Percentiles rank a stretch among this genome's conserved stretches.
These are phyloP conservation scores for Plecturocebus donacophilus DNA, from an alignment of 2,113 vertebrate species.

Conservation along the genomic window DNA sequence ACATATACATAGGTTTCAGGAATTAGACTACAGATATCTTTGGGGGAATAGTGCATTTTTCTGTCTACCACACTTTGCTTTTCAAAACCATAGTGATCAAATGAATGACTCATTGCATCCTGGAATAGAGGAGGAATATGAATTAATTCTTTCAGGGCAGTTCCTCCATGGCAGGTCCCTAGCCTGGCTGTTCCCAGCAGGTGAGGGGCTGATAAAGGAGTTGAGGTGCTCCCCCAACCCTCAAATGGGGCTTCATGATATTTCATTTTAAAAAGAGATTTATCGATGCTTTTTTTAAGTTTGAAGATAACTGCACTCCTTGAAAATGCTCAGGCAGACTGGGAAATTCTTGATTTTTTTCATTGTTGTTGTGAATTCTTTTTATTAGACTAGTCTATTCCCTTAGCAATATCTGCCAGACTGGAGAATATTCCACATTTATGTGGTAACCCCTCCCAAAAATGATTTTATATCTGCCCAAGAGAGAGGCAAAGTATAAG, in stretches of 20 bases:
- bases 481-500: background rate
- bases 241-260: background rate
- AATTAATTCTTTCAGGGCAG: background rate
- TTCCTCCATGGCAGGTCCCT: background rate
- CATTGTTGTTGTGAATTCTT: background rate
- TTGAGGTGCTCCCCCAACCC: too few species aligned
- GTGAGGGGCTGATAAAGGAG: background rate
- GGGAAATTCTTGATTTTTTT: background rate
- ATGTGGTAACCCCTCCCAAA: background rate
- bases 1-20: background rate
- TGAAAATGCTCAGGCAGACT: background rate
- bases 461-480: conserved; percentile 4
- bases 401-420: background rate
- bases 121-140: background rate
- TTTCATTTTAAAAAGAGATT: background rate
- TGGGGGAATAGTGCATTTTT: background rate
- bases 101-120: background rate
- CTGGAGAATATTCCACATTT: background rate
- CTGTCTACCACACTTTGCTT: background rate
- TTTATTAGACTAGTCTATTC: background rate
- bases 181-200: background rate
- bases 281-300: background rate
- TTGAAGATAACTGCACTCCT: background rate
- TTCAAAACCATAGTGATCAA: background rate
- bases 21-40: background rate